These are phyloP conservation scores for Syngnathus floridae DNA, from an alignment of 2,113 vertebrate genomes.

Conservation along the genomic window DNA sequence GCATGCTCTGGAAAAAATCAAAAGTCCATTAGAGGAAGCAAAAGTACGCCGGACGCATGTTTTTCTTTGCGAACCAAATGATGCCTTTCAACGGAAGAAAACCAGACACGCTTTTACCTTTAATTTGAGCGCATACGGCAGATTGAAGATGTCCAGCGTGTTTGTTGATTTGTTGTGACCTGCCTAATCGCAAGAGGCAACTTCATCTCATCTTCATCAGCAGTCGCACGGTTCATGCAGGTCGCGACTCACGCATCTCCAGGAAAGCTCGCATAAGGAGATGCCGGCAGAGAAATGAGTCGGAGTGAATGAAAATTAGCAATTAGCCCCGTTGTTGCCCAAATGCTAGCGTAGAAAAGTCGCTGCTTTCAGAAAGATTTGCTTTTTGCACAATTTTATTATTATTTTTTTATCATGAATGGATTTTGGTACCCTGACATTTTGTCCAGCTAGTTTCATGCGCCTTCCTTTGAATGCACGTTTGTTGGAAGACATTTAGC, in stretches of 20 bases:
- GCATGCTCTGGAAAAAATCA: constrained; percentile 89
- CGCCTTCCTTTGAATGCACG: too few species aligned
- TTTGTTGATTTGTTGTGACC: constrained; percentile 53
- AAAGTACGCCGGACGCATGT: constrained; percentile 68
- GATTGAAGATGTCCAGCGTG: constrained; percentile 59
- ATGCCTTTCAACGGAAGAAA: constrained; percentile 64
- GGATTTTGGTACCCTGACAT: too few species aligned
- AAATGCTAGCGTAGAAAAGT: constrained; percentile 25
- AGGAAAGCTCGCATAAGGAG: constrained; percentile 42
- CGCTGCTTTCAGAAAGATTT: constrained; percentile 13
- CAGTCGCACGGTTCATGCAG: constrained; percentile 81
- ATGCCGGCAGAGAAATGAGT: constrained; percentile 57
- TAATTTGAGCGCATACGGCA: constrained; percentile 73
- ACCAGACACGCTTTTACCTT: constrained; percentile 74
- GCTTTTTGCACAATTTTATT: neutral
- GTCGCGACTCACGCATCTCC: constrained; percentile 47
- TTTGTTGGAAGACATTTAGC: too few species aligned
- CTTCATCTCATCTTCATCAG: constrained; percentile 95
- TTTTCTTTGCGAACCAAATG: constrained; percentile 77
- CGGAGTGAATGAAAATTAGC: constrained; percentile 42
- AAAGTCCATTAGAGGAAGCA: constrained; percentile 87
- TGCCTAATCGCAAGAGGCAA: constrained; percentile 85
- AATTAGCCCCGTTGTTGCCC: constrained; percentile 46
- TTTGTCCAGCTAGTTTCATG: too few species aligned
- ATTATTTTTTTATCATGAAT: too few species aligned